Conservation (phyloP, 2,888 invertebrate species). For the Perizoma flavofasciatum region DNA sequence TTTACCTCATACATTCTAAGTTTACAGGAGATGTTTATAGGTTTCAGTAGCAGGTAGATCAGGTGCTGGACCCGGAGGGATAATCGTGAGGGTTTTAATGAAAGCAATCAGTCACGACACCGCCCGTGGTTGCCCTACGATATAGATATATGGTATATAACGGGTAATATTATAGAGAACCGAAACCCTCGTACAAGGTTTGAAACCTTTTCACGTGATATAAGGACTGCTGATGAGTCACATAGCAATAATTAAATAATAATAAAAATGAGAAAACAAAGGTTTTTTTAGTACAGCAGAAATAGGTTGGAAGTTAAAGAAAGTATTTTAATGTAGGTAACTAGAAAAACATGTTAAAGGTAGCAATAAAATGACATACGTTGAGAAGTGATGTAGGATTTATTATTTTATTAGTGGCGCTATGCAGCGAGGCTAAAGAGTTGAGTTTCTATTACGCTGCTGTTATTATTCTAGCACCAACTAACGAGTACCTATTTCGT, state of each 20-base stretch:
- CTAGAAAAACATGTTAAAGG: no score
- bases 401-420: no score
- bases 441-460: slow-evolving; percentile 2
- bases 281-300: no score
- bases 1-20: slow-evolving; percentile 19
- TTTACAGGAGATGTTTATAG: slow-evolving; percentile 31
- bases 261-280: no score
- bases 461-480: neutral
- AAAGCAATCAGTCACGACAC: slow-evolving; percentile 53
- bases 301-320: no score
- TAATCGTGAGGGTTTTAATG: slow-evolving; percentile 55
- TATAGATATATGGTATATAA: slow-evolving; percentile 7
- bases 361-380: no score
- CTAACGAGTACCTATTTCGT: neutral
- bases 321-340: no score
- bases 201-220: no score
- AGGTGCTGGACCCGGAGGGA: slow-evolving; percentile 49
- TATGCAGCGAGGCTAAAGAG: neutral
- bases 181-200: slow-evolving; percentile 1
- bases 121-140: slow-evolving; percentile 30
- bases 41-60: slow-evolving; percentile 41
- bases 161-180: slow-evolving; percentile 1
- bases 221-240: neutral
- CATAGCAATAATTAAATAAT: neutral
- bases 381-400: no score